Evolutionary conservation across 2,888 invertebrate genomes (phyloP), one percentile per base, ranked within the genome.

Genomic region (Bhutanitis thaidina): DNA sequence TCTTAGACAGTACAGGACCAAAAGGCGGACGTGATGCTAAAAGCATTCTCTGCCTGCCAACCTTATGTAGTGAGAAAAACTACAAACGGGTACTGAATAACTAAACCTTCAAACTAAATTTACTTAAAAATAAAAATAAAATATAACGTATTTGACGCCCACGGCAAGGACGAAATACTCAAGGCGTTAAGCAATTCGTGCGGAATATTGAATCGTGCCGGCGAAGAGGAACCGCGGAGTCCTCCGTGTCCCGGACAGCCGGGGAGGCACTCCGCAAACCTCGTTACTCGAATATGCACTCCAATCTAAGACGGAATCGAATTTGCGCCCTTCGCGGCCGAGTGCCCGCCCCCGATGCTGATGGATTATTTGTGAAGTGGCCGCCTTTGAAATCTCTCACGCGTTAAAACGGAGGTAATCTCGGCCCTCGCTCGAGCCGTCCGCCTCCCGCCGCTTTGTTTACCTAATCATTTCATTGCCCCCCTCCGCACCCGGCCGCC

Each of bases 381-480:
- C 61, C 73, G 79, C 83, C 85, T 87, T 86, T 86, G 80, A 87
- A 87, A 84, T 80, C 83, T 83, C 81, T 87, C 83, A 79, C 81
- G 87, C 88, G 88, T 85, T 87, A 88, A 88, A 88, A 87, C 77
- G 88, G 80, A 87, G 87, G 85, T 82, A 85, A 83, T 86, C 85
- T 80, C 76, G 69, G 68, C 74, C 64, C 71, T 52, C 46, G 56
- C 58, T 57, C 54, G 46, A 50, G 58, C 48, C 47, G 52, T 53
- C 55, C 53, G 50, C 56, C 55, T 50, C 53, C 55, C 38, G 56
- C 60, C 64, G 79, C 71, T 80, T 77, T 87, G 87, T 87, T 87
- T 85, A 78, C 84, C 80, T 82, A 84, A 85, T 85, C 83, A 82
- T 84, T 84, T 80, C 76, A 84, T 80, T 76, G 80, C 65, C 39